phyloP scores from a whole-genome alignment of 2,797 vertebrate genomes.

The Uromys caudimaculatus region DNA sequence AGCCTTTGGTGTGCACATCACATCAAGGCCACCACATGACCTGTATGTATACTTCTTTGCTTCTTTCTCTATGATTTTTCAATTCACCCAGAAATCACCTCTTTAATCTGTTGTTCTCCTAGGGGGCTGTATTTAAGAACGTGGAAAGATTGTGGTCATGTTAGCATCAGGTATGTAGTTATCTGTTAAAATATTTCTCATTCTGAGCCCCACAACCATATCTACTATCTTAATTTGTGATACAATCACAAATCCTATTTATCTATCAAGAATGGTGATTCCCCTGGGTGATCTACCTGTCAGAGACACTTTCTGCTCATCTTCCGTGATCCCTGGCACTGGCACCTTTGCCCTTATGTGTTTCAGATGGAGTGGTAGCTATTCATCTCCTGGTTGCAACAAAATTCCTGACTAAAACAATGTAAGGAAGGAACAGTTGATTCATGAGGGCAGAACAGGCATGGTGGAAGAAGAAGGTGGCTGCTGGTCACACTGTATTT shows the following conservation, averaged over 20 bases:
- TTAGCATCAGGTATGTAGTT: not conserved
- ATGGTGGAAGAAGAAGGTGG: not conserved
- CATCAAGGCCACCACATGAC: not conserved
- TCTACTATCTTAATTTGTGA: not conserved
- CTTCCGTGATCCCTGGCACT: too few species aligned
- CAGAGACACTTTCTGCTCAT: not conserved
- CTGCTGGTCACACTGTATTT: not conserved
- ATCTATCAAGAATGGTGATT: too few species aligned
- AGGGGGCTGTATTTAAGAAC: fast-evolving
- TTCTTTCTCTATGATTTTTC: not conserved
- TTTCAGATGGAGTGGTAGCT: not conserved
- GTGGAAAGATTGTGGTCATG: not conserved
- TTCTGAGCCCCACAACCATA: not conserved
- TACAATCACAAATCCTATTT: not conserved
- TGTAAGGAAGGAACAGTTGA: not conserved
- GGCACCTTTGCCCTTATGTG: too few species aligned
- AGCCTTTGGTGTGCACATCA: not conserved
- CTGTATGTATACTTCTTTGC: not conserved
- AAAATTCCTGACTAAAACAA: not conserved
- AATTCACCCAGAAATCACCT: not conserved
- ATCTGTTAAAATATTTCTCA: not conserved
- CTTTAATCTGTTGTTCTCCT: not conserved
- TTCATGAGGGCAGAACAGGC: too few species aligned
- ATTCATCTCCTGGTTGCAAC: not conserved
- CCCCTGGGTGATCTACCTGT: not conserved